Evolutionary conservation across 2,113 vertebrate genomes (phyloP).

Genomic region (Sardina pilchardus): DNA sequence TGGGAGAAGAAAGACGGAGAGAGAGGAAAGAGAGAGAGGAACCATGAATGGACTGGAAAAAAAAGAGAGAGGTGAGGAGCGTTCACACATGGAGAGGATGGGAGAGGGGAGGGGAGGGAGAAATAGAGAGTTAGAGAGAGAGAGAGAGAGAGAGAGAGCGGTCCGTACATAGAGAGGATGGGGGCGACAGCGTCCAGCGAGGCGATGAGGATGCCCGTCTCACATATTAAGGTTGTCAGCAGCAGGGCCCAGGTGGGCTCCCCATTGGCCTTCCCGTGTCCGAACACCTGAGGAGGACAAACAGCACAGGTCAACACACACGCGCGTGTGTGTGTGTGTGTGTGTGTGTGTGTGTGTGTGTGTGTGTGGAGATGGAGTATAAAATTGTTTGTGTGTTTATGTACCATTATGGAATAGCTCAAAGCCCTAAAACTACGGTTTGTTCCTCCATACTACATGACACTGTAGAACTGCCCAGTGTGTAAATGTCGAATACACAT

Average conservation of each 20-base stretch:
- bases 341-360: not conserved
- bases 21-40: not conserved
- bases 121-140: no score
- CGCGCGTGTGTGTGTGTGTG: not conserved
- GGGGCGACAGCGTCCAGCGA: conserved; percentile 93
- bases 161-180: conserved; percentile 69
- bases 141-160: not conserved
- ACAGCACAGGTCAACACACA: not conserved
- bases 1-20: not conserved
- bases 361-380: not conserved
- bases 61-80: no score
- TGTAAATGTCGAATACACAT: not conserved
- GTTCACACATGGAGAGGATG: no score
- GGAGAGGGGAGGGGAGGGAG: not conserved
- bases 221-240: conserved; percentile 88
- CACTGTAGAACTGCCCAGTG: not conserved
- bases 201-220: conserved; percentile 93
- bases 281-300: not conserved
- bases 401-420: no score
- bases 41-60: no score
- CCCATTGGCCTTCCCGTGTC: conserved; percentile 63
- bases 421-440: no score
- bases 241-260: conserved; percentile 96
- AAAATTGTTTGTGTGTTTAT: no score
- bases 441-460: not conserved